phyloP scores from a whole-genome alignment of 2,888 invertebrate species.

The Volucella inflata region DNA sequence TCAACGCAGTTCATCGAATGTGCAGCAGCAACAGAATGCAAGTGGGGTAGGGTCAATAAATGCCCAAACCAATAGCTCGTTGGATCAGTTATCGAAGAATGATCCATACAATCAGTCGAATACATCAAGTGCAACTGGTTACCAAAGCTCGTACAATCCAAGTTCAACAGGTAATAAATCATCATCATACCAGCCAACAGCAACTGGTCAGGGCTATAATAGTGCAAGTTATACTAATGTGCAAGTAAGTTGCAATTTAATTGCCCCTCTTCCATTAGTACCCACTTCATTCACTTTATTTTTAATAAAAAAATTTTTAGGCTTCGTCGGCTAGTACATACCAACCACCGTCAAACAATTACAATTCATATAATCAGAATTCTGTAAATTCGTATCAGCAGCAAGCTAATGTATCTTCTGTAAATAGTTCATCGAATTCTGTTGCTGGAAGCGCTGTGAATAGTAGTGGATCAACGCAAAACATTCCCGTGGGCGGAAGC shows the following conservation, averaged over 20 bases:
- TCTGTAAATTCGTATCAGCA: conserved; percentile 83
- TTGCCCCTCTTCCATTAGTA: neutral
- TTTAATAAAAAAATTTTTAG: conserved; percentile 58
- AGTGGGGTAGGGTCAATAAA: conserved; percentile 77
- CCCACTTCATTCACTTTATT: neutral
- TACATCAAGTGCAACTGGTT: conserved; percentile 78
- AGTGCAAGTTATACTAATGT: conserved; percentile 82
- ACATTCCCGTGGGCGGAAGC: conserved; percentile 83
- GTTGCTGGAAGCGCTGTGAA: conserved; percentile 78
- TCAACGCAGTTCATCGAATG: conserved; percentile 78
- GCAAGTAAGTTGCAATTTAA: conserved; percentile 77
- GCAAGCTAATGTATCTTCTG: conserved; percentile 78
- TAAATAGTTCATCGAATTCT: conserved; percentile 79
- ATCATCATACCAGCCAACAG: conserved; percentile 81
- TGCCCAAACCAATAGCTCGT: conserved; percentile 75
- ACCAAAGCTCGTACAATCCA: conserved; percentile 82
- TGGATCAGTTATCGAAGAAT: conserved; percentile 83
- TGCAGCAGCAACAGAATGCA: conserved; percentile 79
- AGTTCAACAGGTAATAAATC: conserved; percentile 80
- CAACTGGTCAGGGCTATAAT: conserved; percentile 81
- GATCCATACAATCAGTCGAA: conserved; percentile 83
- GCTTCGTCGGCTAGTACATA: conserved; percentile 82
- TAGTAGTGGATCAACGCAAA: conserved; percentile 81
- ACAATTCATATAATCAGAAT: conserved; percentile 83
- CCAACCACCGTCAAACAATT: conserved; percentile 81